Evolutionary conservation across 2,888 invertebrate species (phyloP).

Genomic region (Drosophila meridionalis): DNA sequence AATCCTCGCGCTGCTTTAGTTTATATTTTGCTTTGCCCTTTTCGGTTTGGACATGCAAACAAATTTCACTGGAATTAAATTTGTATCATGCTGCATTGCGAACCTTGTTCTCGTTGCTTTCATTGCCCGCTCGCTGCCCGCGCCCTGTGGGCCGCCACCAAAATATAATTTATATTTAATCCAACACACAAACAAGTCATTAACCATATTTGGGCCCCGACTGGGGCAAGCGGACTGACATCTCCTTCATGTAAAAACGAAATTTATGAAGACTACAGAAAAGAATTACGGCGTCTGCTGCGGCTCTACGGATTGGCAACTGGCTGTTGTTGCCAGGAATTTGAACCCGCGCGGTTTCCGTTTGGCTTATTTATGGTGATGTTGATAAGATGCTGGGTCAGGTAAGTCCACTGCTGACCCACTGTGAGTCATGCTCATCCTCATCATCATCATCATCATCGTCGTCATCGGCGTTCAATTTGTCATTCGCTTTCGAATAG

Average conservation of each 20-base stretch:
- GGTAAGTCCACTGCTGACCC: conserved; percentile 43
- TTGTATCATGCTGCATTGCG: conserved; percentile 61
- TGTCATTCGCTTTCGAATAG: conserved; percentile 51
- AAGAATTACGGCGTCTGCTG: conserved; percentile 58
- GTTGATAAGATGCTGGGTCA: conserved; percentile 67
- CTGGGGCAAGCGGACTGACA: conserved; percentile 44
- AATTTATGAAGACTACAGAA: conserved; percentile 78
- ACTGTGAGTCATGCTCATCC: conserved; percentile 57
- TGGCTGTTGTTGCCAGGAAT: conserved; percentile 11
- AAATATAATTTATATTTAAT: conserved; percentile 76
- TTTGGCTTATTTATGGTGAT: conserved; percentile 63
- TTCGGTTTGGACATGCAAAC: conserved; percentile 21
- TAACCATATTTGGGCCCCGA: conserved; percentile 63
- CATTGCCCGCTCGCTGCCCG: conserved; percentile 8
- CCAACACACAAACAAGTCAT: conserved; percentile 77
- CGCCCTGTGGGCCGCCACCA: conserved; percentile 27
- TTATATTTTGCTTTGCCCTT: conserved; percentile 14
- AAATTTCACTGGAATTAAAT: conserved; percentile 63
- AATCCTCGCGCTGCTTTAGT: neutral
- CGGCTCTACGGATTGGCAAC: conserved; percentile 3
- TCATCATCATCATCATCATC: conserved; percentile 3
- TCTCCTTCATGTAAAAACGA: conserved; percentile 61
- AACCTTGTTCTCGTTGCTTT: conserved; percentile 45
- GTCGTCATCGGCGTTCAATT: conserved; percentile 36
- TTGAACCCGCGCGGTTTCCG: conserved; percentile 29